Evolutionary conservation across 2,797 vertebrate species (phyloP), one percentile per base, ranked within the genome.

Genomic region (Cercopithecus neglectus): DNA sequence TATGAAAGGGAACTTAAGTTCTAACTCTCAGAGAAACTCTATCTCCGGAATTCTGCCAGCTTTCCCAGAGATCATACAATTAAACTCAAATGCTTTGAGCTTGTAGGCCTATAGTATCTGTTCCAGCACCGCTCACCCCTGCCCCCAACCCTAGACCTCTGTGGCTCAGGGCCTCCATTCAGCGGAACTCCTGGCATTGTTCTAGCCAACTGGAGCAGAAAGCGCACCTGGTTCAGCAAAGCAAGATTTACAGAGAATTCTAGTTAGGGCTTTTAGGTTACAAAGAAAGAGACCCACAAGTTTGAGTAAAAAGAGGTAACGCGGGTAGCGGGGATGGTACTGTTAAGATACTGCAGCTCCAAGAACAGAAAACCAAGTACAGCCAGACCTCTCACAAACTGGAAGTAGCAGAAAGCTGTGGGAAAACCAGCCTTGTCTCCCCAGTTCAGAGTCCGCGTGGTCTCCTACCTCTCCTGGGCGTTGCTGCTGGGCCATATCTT

Each of bases 161-260:
- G 39, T 82, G 76, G 44, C 33, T 70, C 5, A 1, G 22, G n/a
- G 24, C 48, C 33, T 59, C 16, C 46, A 28, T 2, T 48, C 30
- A 89, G 26, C 57, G 70, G 55, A 74, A 33, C 21, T 89, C 36
- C 28, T 2, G 7, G 55, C 44, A 41, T 48, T 81, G 22, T 57
- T 78, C n/a, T n/a, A 97, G 55, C 46, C 74, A 76, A 76, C 3
- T 78, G 67, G 46, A 92, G 79, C 41, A 92, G 39, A 84, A 94
- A 94, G 64, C 39, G 17, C n/a, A 2, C n/a, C 24, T 24, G 4
- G 55, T n/a, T 92, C 30, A 61, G 44, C 33, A 59, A 81, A 85
- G 41, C 0, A 0, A 50, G 39, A 30, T 36, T 89, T 59, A 8
- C 74, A 85, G 74, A 83, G 55, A 46, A 57, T 48, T 78, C 14